Evolutionary conservation across 2,113 vertebrate species (phyloP).

Genomic region (Brachionichthys hirsutus): DNA sequence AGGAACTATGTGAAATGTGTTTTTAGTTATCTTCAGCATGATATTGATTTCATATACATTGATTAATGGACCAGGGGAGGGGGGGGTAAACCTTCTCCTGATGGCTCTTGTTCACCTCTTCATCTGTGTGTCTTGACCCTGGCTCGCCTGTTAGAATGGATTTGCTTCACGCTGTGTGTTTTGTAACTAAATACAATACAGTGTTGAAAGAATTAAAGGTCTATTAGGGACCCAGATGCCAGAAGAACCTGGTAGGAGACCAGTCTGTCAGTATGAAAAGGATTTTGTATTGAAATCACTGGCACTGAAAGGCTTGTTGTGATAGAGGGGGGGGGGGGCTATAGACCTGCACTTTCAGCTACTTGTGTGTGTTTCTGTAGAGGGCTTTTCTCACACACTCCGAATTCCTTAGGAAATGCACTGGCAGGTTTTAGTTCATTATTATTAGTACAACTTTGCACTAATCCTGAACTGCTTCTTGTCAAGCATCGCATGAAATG

Average conservation of each 20-base stretch:
- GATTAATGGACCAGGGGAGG: no score
- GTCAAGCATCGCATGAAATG: conserved; percentile 41
- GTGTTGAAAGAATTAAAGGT: conserved; percentile 1
- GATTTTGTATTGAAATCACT: conserved; percentile 35
- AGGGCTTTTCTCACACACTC: conserved; percentile 38
- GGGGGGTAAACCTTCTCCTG: no score
- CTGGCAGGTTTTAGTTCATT: conserved; percentile 9
- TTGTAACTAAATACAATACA: background rate
- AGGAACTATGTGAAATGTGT: no score
- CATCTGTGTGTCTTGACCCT: no score
- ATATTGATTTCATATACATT: no score
- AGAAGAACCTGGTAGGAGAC: conserved; percentile 9
- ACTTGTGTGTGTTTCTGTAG: conserved; percentile 11
- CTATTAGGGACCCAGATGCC: conserved; percentile 8
- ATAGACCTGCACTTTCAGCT: conserved; percentile 9
- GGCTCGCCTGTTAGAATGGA: background rate
- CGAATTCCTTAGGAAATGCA: conserved; percentile 17
- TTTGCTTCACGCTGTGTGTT: background rate
- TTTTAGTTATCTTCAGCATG: no score
- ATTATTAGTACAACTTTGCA: conserved; percentile 9
- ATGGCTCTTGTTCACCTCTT: no score
- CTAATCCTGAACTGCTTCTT: conserved; percentile 38
- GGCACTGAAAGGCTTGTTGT: conserved; percentile 32
- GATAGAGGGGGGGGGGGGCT: background rate
- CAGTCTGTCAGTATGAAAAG: conserved; percentile 3